Base-by-base conservation (phyloP, 2,113 vertebrate species). In the Canis aureus region DNA sequence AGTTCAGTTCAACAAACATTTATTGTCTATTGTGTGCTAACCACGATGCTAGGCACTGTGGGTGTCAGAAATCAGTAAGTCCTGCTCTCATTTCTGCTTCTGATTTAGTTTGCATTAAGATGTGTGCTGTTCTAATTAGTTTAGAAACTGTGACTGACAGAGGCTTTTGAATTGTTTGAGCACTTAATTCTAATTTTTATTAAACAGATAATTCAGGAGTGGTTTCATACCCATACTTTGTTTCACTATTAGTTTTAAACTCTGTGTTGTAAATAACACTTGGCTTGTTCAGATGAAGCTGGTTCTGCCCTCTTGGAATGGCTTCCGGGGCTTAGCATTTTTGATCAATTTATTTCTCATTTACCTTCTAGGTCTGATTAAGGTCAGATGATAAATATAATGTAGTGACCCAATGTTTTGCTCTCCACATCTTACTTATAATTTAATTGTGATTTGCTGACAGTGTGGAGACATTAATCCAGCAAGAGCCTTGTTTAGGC, bases 191-290 rank as follows among this genome's bases (percentile, higher is more conserved):
- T 95, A 38, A 13, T 17, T 85, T 43, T 49, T 94, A 19, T 73
- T 32, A 69, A 95, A 53, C n/a, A 87, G 81, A 15, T 86, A 80
- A 73, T 12, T 32, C 43, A 57, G 35, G 8, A 55, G 13, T 73
- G 16, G 13, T 92, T 93, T 89, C 49, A 74, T 53, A 16, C 5
- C 62, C 43, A 11, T 43, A 9, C 6, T 86, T 95, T 55, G 10
- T 22, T 66, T 82, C 69, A 89, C 49, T 94, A 82, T 32, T 94
- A n/a, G 35, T 53, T 94, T 95, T 94, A 90, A 82, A 64, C 53
- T 38, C 6, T 67, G 0, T 66, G 38, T 69, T 73, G 19, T 83
- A 87, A 82, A 32, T 91, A 80, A 79, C 12, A 92, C 20, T 88
- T 60, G 17, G 35, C 73, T 90, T 78, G 53, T 66, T 92, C 51